Percentiles rank a stretch among this genome's conserved stretches.
These are phyloP conservation scores for Plebejus argus DNA, from an alignment of 2,888 invertebrate species.

Conservation along the genomic window DNA sequence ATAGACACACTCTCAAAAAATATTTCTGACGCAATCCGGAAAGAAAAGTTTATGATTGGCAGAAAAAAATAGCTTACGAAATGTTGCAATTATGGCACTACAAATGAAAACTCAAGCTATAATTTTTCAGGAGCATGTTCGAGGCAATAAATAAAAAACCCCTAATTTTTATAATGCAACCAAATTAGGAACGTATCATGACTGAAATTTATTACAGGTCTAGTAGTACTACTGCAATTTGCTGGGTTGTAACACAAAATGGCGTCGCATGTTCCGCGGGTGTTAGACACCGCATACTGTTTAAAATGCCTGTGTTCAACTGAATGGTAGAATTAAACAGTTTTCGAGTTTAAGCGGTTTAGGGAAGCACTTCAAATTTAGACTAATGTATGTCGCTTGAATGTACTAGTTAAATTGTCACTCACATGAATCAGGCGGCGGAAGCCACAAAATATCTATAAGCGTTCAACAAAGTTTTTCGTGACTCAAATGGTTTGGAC, in stretches of 20 bases:
- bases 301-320: slow-evolving; percentile 37
- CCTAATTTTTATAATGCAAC: slow-evolving; percentile 20
- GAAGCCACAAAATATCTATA: slow-evolving; percentile 15
- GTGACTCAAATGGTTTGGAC: not conserved
- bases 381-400: slow-evolving; percentile 26
- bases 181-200: slow-evolving; percentile 18
- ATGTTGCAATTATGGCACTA: not conserved
- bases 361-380: slow-evolving; percentile 29
- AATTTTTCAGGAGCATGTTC: slow-evolving; percentile 4
- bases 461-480: not conserved
- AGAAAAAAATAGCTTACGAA: not conserved
- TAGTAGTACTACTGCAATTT: slow-evolving; percentile 35
- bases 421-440: not conserved
- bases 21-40: not conserved
- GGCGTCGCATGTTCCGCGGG: slow-evolving; percentile 37
- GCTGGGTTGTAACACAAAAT: slow-evolving; percentile 37
- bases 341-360: slow-evolving; percentile 31
- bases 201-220: slow-evolving; percentile 35
- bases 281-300: slow-evolving; percentile 36
- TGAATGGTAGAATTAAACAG: slow-evolving; percentile 34
- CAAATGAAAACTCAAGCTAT: not conserved
- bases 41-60: not conserved
- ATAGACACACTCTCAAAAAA: too few species aligned
- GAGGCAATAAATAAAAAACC: slow-evolving; percentile 1
- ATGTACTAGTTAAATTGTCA: slow-evolving; percentile 23